Base-by-base conservation (phyloP, 2,888 invertebrate genomes). In the Cryptops parisi region DNA sequence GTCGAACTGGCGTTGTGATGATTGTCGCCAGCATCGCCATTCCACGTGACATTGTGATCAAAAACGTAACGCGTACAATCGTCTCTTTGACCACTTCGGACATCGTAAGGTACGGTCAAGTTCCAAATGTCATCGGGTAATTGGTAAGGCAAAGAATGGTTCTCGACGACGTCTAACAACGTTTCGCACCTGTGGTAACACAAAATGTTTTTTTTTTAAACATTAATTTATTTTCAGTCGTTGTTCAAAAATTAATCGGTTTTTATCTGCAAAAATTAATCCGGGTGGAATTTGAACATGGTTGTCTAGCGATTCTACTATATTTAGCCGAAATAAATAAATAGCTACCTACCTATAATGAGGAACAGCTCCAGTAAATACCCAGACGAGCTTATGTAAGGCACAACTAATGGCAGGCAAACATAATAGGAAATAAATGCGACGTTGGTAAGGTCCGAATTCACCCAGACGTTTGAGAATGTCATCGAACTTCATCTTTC, bases 311-410 rank as follows among this genome's bases (percentile, higher is more conserved):
- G n/a, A n/a, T n/a, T n/a, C n/a, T n/a, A n/a, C n/a, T n/a, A n/a
- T n/a, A n/a, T n/a, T n/a, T n/a, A n/a, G n/a, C n/a, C 27, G 2
- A 47, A 26, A 47, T 27, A 26, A 19, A 17, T 27, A 19, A 27
- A 17, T 15, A 22, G 12, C 12, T 2, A 49, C 25, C 25, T 26
- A 55, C 55, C 55, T 52, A 64, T 78, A 75, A 55, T 76, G 68
- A 54, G 80, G 76, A 68, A 77, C 78, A 3, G 80, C 80, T 55
- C 79, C 74, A 5, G 82, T 70, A 65, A 83, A 82, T 1, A 81
- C 81, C 55, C 80, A 80, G n/a, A 78, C 80, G 40, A 83, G 68
- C 66, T 82, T 82, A 66, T 83, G 82, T 60, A 83, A 78, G 48
- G 82, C 82, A 66, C 81, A 81, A 19, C 78, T 72, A 62, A 83